Conservation (phyloP, 2,888 invertebrate genomes). For the Erebia epiphron region DNA sequence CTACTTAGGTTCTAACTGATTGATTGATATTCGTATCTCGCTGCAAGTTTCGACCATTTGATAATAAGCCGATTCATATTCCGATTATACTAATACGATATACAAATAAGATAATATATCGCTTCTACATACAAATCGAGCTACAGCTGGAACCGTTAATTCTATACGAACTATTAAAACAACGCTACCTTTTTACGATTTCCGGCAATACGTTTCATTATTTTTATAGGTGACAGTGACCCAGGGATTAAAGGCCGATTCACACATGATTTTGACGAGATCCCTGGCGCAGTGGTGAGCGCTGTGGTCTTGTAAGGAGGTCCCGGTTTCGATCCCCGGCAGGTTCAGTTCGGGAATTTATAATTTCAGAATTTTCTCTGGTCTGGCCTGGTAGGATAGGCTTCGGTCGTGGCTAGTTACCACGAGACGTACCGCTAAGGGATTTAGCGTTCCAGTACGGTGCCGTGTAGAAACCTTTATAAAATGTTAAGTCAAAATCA, state of each 20-base stretch:
- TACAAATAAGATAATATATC: slow-evolving; percentile 34
- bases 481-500: no score
- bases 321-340: no score
- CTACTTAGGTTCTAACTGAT: neutral
- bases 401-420: no score
- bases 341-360: no score
- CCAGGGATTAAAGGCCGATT: slow-evolving; percentile 36
- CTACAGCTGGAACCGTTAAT: slow-evolving; percentile 27
- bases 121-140: slow-evolving; percentile 28
- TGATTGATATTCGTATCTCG: slow-evolving; percentile 16
- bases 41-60: slow-evolving; percentile 14
- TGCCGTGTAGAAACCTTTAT: no score
- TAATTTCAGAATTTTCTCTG: no score
- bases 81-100: slow-evolving; percentile 31
- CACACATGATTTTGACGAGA: neutral
- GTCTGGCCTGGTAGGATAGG: no score
- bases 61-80: slow-evolving; percentile 32
- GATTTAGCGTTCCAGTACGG: no score
- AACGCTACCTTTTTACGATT: slow-evolving; percentile 55
- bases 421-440: no score
- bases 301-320: no score
- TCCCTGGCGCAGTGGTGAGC: no score
- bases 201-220: slow-evolving; percentile 55
- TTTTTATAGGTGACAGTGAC: slow-evolving; percentile 51
- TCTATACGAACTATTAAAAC: slow-evolving; percentile 8